Evolutionary conservation across 2,797 vertebrate species (phyloP), one percentile per base, ranked within the genome.

Genomic region (Acanthopagrus latus): DNA sequence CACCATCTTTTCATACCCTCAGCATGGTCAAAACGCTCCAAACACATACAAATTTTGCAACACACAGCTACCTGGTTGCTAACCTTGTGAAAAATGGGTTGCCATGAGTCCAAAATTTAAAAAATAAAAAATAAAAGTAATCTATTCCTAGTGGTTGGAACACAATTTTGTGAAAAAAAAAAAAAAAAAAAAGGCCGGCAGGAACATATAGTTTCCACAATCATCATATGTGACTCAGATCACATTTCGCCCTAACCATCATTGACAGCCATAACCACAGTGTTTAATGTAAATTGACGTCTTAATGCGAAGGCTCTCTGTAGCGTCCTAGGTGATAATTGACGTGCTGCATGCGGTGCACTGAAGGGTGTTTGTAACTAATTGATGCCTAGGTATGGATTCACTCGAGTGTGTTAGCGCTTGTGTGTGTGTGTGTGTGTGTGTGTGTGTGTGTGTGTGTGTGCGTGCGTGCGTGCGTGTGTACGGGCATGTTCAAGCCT

Each of bases 351-450:
- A 66, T 65, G 64, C 17, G 2, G 38, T 29, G 68, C 57, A 76
- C 60, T 70, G 74, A 83, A 64, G 44, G 60, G 47, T 78, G 64
- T 80, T 82, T 63, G 55, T 60, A 46, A 41, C 68, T 77, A 85
- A 83, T 66, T 78, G 66, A 81, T 83, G 72, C 57, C 66, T 73
- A 68, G 17, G 63, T 85, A 58, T 74, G 47, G 69, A 79, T 72
- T 67, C 72, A 44, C 33, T 65, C 23, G n/a, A 68, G 46, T 80
- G 43, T 43, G 46, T 63, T 66, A 55, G 27, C 27, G 27, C 27
- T 27, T 27, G 27, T 27, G 27, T 27, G 27, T 27, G 27, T 27
- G 27, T 25, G 25, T 25, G 25, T 25, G 25, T 25, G 25, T 25
- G 25, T 25, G 25, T 27, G 27, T 27, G 27, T 27, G 27, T 27